Conservation (phyloP, 2,797 vertebrate genomes). For the Hoplostethus atlanticus region DNA sequence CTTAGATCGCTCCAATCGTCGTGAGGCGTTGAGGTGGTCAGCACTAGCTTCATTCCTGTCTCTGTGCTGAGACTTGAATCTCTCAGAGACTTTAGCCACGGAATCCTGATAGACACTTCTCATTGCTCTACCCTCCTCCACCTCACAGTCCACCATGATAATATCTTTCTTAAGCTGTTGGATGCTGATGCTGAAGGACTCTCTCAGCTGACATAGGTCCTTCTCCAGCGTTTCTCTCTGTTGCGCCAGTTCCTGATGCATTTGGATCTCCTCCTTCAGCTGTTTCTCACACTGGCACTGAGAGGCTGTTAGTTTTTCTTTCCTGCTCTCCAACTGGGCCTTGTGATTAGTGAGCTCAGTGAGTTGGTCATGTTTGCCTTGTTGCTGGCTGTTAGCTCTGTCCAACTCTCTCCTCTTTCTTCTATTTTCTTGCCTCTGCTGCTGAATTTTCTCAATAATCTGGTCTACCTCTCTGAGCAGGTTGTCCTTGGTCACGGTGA, state of each 20-base stretch:
- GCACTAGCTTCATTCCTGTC: constrained; percentile 58
- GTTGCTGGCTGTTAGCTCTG: constrained; percentile 20
- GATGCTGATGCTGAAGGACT: constrained; percentile 20
- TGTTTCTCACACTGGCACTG: constrained; percentile 42
- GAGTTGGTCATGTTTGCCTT: constrained; percentile 17
- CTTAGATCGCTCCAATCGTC: constrained; percentile 64
- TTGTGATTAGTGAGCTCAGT: constrained; percentile 25
- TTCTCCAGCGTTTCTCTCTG: constrained; percentile 51
- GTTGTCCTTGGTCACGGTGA: constrained; percentile 46
- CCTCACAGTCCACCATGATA: constrained; percentile 48
- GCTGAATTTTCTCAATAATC: neutral
- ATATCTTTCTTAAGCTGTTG: constrained; percentile 56
- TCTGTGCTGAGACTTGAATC: constrained; percentile 46
- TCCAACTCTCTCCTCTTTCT: constrained; percentile 39
- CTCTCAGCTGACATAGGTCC: constrained; percentile 45
- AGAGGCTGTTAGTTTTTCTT: constrained; percentile 31
- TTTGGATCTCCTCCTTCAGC: constrained; percentile 50
- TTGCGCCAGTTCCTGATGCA: constrained; percentile 30
- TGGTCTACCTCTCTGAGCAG: constrained; percentile 54
- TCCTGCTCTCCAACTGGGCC: constrained; percentile 49
- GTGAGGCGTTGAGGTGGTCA: constrained; percentile 42
- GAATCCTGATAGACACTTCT: constrained; percentile 26
- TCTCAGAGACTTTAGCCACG: constrained; percentile 36
- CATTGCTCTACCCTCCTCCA: constrained; percentile 27
- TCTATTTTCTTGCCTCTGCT: constrained; percentile 42